Percentiles rank a stretch among this genome's conserved stretches.
Conservation (phyloP, 2,113 vertebrate species). For the Galbula dea region DNA sequence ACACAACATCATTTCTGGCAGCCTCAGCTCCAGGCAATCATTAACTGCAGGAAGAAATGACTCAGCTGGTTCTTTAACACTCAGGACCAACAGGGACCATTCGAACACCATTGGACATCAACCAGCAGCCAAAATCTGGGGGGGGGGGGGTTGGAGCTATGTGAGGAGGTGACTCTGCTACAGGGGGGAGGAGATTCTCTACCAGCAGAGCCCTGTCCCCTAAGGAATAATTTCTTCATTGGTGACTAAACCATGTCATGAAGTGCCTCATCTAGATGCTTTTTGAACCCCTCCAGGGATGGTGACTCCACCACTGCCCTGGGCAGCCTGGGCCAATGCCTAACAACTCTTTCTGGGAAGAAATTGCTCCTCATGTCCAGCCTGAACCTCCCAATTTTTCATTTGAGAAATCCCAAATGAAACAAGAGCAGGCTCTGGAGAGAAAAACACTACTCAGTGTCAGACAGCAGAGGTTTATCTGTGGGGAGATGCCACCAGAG, state of each 20-base stretch:
- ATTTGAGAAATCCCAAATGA: no score
- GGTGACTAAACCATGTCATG: no score
- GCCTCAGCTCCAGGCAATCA: not conserved
- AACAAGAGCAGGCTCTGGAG: not conserved
- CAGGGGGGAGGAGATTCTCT: not conserved
- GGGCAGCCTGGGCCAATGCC: no score
- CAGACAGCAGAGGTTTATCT: not conserved
- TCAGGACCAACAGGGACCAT: accelerated
- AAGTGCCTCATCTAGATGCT: no score
- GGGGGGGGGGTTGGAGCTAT: not conserved
- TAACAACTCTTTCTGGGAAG: no score
- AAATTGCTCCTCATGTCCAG: no score
- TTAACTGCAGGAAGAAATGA: not conserved
- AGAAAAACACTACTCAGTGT: not conserved
- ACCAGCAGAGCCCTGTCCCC: not conserved
- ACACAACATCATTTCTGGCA: accelerated
- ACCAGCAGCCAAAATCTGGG: not conserved
- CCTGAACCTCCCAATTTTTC: no score
- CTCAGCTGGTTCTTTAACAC: not conserved
- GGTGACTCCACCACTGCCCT: no score
- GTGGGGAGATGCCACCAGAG: no score
- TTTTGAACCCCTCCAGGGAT: no score
- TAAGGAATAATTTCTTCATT: no score
- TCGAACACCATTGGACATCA: accelerated
- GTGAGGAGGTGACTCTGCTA: not conserved